Conservation (phyloP, 2,888 invertebrate genomes). For the Agriopis aurantiaria region DNA sequence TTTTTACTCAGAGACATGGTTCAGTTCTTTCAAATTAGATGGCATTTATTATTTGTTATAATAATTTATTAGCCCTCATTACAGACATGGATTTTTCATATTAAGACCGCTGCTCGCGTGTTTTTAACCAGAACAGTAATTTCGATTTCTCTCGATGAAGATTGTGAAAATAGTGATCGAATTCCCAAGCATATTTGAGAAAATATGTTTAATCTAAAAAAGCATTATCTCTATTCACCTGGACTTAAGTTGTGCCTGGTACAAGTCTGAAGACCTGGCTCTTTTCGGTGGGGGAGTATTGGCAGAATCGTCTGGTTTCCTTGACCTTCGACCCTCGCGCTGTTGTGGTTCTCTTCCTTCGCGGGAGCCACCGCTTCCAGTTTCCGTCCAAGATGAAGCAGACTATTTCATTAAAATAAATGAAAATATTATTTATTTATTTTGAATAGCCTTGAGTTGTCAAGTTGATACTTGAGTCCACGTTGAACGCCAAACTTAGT, state of each 20-base stretch:
- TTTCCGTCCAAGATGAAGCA: slow-evolving; percentile 82
- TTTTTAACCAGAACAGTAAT: too few relatives aligned
- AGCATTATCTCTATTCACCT: slow-evolving; percentile 69
- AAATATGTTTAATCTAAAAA: slow-evolving; percentile 16
- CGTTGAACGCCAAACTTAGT: slow-evolving; percentile 27
- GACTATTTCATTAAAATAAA: slow-evolving; percentile 59
- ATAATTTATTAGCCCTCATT: too few relatives aligned
- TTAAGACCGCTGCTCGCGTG: too few relatives aligned
- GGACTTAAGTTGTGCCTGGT: slow-evolving; percentile 87
- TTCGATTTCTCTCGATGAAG: too few relatives aligned
- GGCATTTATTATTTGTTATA: too few relatives aligned
- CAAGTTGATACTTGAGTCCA: slow-evolving; percentile 2
- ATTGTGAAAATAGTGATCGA: too few relatives aligned
- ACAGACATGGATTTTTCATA: too few relatives aligned
- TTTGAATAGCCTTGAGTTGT: too few relatives aligned
- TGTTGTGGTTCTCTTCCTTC: slow-evolving; percentile 71
- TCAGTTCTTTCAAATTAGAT: too few relatives aligned
- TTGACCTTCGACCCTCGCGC: slow-evolving; percentile 80
- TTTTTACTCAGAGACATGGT: too few relatives aligned
- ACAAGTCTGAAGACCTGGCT: slow-evolving; percentile 89
- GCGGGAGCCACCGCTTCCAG: slow-evolving; percentile 76
- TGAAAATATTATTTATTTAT: too few relatives aligned
- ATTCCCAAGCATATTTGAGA: background rate
- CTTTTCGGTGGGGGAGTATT: slow-evolving; percentile 89
- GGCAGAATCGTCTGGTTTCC: slow-evolving; percentile 83